Base-by-base conservation (phyloP, 2,797 vertebrate species). In the Betta splendens region DNA sequence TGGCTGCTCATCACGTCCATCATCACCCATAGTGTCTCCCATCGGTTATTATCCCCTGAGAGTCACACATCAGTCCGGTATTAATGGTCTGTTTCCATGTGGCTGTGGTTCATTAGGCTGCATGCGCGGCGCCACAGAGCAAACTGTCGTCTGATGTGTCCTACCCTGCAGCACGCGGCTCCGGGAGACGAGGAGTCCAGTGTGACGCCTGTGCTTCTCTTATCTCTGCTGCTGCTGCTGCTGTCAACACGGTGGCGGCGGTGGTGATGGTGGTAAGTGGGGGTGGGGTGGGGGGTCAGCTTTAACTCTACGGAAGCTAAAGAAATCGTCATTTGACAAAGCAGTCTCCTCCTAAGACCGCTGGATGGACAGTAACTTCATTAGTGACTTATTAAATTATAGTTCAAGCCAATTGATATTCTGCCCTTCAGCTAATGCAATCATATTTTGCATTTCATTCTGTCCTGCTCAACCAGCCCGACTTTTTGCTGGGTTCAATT, bases 351-450 rank as follows among this genome's bases (percentile, higher is more conserved):
- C 12, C 35, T 35, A 35, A n/a, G n/a, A n/a, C 33, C 72, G 76
- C 85, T 87, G 80, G 79, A 79, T 87, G 70, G 74, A 77, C 76
- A 76, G 66, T 87, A 90, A 90, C 88, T 89, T 87, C 82, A 90
- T 91, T 90, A 89, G 77, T 62, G 64, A 83, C 72, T 87, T 87
- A 89, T 89, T 78, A 84, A 90, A 90, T 90, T 83, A 87, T 72
- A 75, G 75, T 88, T 83, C 75, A 71, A 81, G 61, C 72, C 80
- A 79, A 87, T 86, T 89, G 85, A 90, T 86, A 86, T 87, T 88
- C 83, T 81, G 81, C 81, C 87, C 83, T 66, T 65, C 63, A 85
- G 85, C 85, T 88, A 87, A 89, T 89, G 72, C 86, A 88, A 89
- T 89, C 88, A 87, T 84, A 82, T 79, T 86, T 81, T 81, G 72